These are phyloP conservation scores for Leistus spinibarbis DNA, from an alignment of 2,888 invertebrate species.

Conservation along the genomic window DNA sequence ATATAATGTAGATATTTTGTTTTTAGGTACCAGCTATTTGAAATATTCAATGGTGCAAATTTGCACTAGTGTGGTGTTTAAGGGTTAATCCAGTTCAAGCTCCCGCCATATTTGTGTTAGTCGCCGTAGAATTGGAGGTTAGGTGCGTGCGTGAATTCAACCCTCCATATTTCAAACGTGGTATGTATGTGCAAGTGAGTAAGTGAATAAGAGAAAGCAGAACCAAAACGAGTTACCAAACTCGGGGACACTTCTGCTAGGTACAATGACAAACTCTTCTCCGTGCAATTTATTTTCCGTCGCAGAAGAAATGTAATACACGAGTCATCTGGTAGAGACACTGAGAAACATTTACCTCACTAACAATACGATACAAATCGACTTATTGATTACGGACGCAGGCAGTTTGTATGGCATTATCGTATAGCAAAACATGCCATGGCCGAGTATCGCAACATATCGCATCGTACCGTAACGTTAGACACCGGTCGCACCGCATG, in stretches of 20 bases:
- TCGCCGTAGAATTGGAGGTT: neutral
- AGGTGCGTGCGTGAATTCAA: neutral
- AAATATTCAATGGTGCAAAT: too few relatives aligned
- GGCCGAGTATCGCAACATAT: neutral
- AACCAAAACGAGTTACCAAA: neutral
- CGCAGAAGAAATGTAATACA: slow-evolving; percentile 34
- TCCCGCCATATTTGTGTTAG: neutral
- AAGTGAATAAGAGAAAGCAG: neutral
- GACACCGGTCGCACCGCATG: neutral
- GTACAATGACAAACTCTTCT: slow-evolving; percentile 36
- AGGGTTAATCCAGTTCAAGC: neutral
- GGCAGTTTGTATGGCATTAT: neutral
- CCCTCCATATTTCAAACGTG: neutral
- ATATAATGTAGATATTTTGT: too few relatives aligned
- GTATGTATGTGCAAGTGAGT: neutral
- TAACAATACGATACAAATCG: slow-evolving; percentile 31
- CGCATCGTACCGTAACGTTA: neutral
- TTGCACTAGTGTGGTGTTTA: too few relatives aligned
- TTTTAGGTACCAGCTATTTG: too few relatives aligned
- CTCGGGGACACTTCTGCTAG: slow-evolving; percentile 22
- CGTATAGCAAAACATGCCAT: neutral
- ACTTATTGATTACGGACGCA: slow-evolving; percentile 30
- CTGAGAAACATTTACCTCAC: slow-evolving; percentile 27
- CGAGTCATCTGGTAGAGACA: slow-evolving; percentile 34
- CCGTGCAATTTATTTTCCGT: slow-evolving; percentile 33